phyloP scores from a whole-genome alignment of 2,113 vertebrate genomes.

The Brienomyrus brachyistius region DNA sequence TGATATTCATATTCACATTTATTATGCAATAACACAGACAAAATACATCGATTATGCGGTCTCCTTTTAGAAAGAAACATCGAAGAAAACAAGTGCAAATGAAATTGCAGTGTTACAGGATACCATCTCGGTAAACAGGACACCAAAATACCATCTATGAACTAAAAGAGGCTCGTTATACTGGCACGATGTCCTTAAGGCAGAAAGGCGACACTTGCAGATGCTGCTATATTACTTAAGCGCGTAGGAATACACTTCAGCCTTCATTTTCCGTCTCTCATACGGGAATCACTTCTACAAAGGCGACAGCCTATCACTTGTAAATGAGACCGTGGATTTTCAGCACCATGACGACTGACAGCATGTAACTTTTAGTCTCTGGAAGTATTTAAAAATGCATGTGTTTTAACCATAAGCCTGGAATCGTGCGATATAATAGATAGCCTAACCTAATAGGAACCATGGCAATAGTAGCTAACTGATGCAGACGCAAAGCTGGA shows the following conservation, averaged over 20 bases:
- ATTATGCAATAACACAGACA: background rate
- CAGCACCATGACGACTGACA: background rate
- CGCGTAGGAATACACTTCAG: background rate
- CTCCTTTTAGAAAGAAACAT: background rate
- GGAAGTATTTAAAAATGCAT: background rate
- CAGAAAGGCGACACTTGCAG: background rate
- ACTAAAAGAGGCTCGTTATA: background rate
- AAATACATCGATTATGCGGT: background rate
- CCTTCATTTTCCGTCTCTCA: background rate
- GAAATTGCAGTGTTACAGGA: background rate
- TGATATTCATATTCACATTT: background rate
- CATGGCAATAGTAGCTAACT: background rate
- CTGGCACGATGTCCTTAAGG: background rate
- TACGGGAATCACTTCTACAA: background rate
- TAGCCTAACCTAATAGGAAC: background rate
- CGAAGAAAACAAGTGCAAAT: background rate
- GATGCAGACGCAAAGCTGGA: background rate
- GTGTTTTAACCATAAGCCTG: background rate
- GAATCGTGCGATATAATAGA: background rate
- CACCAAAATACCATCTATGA: background rate
- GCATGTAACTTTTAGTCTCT: background rate
- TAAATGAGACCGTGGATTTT: background rate
- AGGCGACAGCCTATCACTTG: background rate
- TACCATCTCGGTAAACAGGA: background rate
- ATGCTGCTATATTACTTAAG: background rate